Conservation (phyloP, 2,888 invertebrate genomes). For the Phengaris arion region DNA sequence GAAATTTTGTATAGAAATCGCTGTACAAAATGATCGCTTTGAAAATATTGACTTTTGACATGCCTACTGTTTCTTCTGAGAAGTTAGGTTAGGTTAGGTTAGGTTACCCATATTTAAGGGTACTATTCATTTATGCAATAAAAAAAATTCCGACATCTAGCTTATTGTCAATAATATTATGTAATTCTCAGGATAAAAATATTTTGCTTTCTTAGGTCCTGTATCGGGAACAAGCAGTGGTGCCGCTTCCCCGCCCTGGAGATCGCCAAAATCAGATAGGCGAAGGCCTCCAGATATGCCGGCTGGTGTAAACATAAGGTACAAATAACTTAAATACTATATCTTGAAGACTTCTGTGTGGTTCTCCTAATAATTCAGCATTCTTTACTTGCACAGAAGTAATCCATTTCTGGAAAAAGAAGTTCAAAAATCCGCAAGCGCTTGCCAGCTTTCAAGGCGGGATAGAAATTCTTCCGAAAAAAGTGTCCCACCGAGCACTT, state of each 20-base stretch:
- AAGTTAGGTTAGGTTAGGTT: too few relatives aligned
- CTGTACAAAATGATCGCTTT: too few relatives aligned
- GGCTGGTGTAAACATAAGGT: constrained; percentile 73
- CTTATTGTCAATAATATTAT: too few relatives aligned
- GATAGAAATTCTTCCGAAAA: constrained; percentile 59
- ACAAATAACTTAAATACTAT: constrained; percentile 19
- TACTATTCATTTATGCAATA: too few relatives aligned
- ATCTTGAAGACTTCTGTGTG: neutral
- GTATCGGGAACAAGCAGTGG: constrained; percentile 79
- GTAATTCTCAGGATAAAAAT: neutral
- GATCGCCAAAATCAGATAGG: constrained; percentile 82
- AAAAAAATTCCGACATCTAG: too few relatives aligned
- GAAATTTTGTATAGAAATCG: too few relatives aligned
- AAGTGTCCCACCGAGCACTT: constrained; percentile 51
- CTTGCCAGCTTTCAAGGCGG: constrained; percentile 70
- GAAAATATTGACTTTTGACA: too few relatives aligned
- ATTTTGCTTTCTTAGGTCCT: constrained; percentile 50
- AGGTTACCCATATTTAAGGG: too few relatives aligned
- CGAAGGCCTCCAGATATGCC: constrained; percentile 77
- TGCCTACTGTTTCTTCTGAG: too few relatives aligned
- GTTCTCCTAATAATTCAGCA: neutral
- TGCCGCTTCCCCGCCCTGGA: constrained; percentile 83
- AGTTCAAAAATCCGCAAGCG: constrained; percentile 84
- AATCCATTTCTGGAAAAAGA: constrained; percentile 77
- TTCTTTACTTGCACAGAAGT: constrained; percentile 52